Conservation (phyloP, 2,797 vertebrate species). For the Taenioides sp. region DNA sequence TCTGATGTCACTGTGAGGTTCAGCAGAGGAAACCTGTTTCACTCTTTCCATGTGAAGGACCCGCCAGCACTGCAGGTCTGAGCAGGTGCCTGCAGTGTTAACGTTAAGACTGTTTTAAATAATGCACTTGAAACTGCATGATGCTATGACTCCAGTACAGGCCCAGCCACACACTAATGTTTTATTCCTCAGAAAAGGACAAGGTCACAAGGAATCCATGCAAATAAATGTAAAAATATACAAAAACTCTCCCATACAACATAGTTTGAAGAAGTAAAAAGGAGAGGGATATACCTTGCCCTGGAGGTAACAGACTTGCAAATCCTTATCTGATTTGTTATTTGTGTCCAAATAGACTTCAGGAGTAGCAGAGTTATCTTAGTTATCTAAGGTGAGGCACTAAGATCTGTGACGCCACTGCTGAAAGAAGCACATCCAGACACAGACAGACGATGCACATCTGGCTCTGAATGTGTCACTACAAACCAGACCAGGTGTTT, state of each 20-base stretch:
- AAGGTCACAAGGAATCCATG: not conserved
- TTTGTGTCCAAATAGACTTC: not conserved
- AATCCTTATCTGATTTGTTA: constrained; percentile 24
- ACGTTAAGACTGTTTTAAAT: constrained; percentile 7
- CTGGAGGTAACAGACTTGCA: constrained; percentile 18
- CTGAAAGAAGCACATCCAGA: constrained; percentile 15
- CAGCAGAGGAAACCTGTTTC: constrained; percentile 24
- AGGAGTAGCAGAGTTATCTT: not conserved
- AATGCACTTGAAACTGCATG: not conserved
- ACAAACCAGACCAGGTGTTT: constrained; percentile 61
- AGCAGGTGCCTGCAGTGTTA: constrained; percentile 15
- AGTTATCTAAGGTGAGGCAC: not conserved
- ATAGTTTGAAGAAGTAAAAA: not conserved
- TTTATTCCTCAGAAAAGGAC: not conserved
- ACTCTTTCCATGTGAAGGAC: constrained; percentile 7
- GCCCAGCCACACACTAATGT: not conserved
- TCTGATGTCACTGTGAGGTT: constrained; percentile 22
- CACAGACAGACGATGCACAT: constrained; percentile 10
- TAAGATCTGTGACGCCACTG: too few species aligned
- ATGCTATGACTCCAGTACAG: not conserved
- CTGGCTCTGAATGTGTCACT: constrained; percentile 18
- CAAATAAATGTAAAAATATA: not conserved
- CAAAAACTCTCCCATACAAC: too few species aligned
- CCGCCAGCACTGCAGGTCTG: constrained; percentile 42
- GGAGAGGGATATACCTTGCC: not conserved